phyloP scores from a whole-genome alignment of 35 echinoderm and acorn worm species.

The Ptychodera flava region DNA sequence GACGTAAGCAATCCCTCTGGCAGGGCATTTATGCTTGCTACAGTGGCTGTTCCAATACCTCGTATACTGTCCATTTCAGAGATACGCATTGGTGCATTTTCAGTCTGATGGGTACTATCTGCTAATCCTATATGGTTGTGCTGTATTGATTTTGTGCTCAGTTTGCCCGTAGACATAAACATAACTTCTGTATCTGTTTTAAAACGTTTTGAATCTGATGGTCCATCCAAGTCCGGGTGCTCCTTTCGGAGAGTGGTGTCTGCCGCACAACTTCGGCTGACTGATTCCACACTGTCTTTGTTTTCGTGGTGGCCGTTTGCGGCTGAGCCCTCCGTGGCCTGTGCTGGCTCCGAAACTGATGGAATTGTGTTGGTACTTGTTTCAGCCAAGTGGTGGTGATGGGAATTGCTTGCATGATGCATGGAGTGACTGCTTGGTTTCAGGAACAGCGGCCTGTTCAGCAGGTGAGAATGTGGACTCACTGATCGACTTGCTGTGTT shows the following conservation, averaged over 20 bases:
- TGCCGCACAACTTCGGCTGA: background rate
- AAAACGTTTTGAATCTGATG: background rate
- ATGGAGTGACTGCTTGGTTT: background rate
- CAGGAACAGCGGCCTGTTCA: background rate
- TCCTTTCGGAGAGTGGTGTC: background rate
- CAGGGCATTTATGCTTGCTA: background rate
- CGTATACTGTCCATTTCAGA: background rate
- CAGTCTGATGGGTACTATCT: background rate
- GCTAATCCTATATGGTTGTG: background rate
- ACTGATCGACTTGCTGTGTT: constrained; percentile 33
- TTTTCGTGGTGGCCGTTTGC: background rate
- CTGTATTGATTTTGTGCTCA: background rate
- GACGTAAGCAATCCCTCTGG: background rate
- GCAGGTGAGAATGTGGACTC: constrained; percentile 13
- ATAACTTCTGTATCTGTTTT: background rate
- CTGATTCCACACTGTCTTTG: background rate
- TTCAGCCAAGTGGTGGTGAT: background rate
- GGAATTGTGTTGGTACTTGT: background rate
- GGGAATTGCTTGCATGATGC: background rate
- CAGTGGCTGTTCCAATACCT: background rate
- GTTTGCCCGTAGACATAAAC: background rate
- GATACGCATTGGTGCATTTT: background rate
- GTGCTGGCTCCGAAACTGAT: background rate
- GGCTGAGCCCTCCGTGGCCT: background rate
- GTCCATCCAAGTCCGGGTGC: background rate